Evolutionary conservation across 2,888 invertebrate species (phyloP).

Genomic region (Rhagium mordax): DNA sequence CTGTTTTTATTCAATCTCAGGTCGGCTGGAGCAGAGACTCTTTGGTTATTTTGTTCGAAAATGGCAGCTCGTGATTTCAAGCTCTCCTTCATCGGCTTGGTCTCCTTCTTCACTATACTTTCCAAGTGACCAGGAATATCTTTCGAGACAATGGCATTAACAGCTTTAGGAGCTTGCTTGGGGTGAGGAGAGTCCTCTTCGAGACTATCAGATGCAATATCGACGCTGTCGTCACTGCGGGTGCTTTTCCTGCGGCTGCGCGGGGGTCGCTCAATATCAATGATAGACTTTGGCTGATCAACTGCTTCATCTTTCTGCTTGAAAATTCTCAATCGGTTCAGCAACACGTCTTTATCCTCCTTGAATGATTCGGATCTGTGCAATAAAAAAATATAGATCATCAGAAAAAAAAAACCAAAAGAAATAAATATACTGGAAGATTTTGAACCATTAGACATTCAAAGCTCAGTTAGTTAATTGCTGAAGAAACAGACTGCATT

Average conservation of each 20-base stretch:
- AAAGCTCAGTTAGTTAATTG: too few relatives aligned
- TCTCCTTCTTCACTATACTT: constrained; percentile 32
- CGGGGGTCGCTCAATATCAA: constrained; percentile 39
- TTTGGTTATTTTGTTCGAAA: constrained; percentile 60
- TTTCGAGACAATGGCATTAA: not conserved
- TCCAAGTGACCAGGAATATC: constrained; percentile 15
- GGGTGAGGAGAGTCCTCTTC: constrained; percentile 38
- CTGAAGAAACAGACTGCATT: too few relatives aligned
- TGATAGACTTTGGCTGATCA: constrained; percentile 21
- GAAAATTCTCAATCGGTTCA: constrained; percentile 69
- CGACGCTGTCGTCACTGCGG: constrained; percentile 48
- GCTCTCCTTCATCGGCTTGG: constrained; percentile 52
- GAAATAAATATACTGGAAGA: not conserved
- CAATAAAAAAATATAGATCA: not conserved
- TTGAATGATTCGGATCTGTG: constrained; percentile 83
- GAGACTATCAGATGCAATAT: constrained; percentile 43
- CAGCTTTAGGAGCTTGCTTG: not conserved
- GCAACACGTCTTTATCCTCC: constrained; percentile 74
- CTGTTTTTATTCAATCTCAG: constrained; percentile 42
- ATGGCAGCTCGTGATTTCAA: constrained; percentile 62
- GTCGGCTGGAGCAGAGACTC: constrained; percentile 44
- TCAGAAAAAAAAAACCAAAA: too few relatives aligned
- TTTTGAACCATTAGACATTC: too few relatives aligned
- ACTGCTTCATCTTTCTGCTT: constrained; percentile 57
- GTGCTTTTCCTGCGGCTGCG: constrained; percentile 52